Conservation (phyloP, 1,140 invertebrate genomes). For the Lucilia sericata region DNA sequence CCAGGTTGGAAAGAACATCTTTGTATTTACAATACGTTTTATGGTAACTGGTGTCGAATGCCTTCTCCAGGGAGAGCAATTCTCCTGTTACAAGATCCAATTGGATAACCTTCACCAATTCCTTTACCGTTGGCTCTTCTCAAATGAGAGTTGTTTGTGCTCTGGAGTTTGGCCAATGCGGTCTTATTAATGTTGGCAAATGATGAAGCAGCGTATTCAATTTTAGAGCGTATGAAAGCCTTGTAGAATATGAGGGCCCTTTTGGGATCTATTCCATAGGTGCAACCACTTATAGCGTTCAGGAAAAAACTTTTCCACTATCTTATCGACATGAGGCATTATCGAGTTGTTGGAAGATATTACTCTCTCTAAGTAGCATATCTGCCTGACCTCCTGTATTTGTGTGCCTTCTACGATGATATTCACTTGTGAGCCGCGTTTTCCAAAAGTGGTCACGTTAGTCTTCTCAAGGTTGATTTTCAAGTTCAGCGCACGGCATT, state of each 20-base stretch:
- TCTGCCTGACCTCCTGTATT: background rate
- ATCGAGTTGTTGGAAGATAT: background rate
- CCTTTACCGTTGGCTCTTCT: conserved; percentile 36
- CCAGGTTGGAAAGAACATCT: background rate
- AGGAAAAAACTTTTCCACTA: conserved; percentile 15
- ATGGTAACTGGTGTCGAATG: background rate
- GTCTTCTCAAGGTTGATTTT: conserved; percentile 33
- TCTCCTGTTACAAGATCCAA: background rate
- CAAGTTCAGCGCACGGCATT: background rate
- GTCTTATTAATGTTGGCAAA: conserved; percentile 20
- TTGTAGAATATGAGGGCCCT: conserved; percentile 28
- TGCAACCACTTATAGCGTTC: background rate
- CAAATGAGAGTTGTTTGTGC: background rate
- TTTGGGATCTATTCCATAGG: background rate
- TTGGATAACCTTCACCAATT: background rate
- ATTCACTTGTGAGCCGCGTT: background rate
- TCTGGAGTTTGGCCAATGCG: background rate
- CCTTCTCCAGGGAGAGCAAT: background rate
- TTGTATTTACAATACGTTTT: background rate
- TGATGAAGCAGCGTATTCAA: conserved; percentile 37
- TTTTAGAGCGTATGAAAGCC: conserved; percentile 30
- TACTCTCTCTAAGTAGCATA: background rate
- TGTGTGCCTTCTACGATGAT: background rate
- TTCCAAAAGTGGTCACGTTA: conserved; percentile 25
- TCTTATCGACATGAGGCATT: background rate